These are phyloP conservation scores for Apodemia mormo DNA, from an alignment of 2,888 invertebrate genomes.

Conservation along the genomic window DNA sequence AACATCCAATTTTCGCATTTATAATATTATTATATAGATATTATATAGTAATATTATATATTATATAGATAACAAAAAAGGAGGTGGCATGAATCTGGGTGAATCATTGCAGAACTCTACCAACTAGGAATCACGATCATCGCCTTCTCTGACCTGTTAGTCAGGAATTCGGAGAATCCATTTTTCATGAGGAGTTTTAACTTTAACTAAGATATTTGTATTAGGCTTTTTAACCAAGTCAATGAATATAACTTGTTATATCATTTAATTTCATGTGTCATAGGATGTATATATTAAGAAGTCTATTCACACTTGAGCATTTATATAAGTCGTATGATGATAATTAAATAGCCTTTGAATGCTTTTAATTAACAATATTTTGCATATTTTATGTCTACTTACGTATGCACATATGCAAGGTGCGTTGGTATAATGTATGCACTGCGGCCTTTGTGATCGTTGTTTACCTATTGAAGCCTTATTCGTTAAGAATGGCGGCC, in stretches of 20 bases:
- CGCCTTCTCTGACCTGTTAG: background rate
- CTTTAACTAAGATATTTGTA: background rate
- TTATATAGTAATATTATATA: no score
- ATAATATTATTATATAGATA: no score
- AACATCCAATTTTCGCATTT: no score
- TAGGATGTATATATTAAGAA: slow-evolving; percentile 12
- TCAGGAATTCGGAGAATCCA: background rate
- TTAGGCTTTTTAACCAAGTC: background rate
- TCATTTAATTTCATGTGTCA: background rate
- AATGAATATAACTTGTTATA: background rate
- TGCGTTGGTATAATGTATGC: slow-evolving; percentile 29
- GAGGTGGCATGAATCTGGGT: no score
- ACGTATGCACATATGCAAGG: slow-evolving; percentile 36
- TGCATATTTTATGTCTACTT: slow-evolving; percentile 35
- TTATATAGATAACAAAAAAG: no score
- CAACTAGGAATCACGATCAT: no score
- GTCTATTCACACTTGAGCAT: slow-evolving; percentile 25
- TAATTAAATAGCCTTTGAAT: slow-evolving; percentile 35
- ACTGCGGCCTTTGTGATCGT: slow-evolving; percentile 20
- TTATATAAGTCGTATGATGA: slow-evolving; percentile 30
- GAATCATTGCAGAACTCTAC: no score
- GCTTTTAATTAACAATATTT: slow-evolving; percentile 38
- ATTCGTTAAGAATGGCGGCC: background rate
- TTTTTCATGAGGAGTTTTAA: background rate
- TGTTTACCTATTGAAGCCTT: slow-evolving; percentile 32